Conservation (phyloP, 2,113 vertebrate genomes). For the Lipophrys pholis region DNA sequence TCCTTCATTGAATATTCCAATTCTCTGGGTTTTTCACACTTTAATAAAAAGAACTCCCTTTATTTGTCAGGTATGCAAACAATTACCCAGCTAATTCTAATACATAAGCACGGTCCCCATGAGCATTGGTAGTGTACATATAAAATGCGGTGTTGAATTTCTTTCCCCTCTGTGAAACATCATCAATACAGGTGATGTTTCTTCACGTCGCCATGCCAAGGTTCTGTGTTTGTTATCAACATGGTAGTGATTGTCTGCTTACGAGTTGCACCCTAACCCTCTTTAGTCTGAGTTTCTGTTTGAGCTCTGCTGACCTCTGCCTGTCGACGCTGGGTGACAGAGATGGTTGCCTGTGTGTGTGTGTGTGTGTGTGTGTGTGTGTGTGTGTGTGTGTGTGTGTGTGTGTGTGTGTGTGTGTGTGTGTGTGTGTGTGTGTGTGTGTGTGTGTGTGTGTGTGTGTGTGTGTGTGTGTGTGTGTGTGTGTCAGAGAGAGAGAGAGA, state of each 20-base stretch:
- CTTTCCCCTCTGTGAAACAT: background rate
- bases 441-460: too few species aligned
- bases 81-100: too few species aligned
- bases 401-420: slow-evolving; percentile 3
- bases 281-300: slow-evolving; percentile 33
- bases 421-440: too few species aligned
- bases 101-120: too few species aligned
- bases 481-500: too few species aligned
- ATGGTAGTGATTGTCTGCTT: slow-evolving; percentile 27
- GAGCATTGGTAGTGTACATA: too few species aligned
- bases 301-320: slow-evolving; percentile 79
- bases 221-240: background rate
- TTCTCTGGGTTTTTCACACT: too few species aligned
- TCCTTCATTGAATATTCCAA: too few species aligned
- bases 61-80: too few species aligned
- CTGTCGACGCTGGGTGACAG: slow-evolving; percentile 69
- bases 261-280: slow-evolving; percentile 38
- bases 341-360: slow-evolving; percentile 54
- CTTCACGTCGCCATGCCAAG: background rate
- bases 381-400: slow-evolving; percentile 7
- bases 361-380: slow-evolving; percentile 11
- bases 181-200: slow-evolving; percentile 1
- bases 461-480: slow-evolving; percentile 18
- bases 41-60: too few species aligned
- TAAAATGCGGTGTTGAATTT: background rate